A percentile compares a stretch with the other conserved stretches of the same genome.
Evolutionary conservation across 30 jellyfish, hydroid and myxozoan genomes (phyloP).

Genomic region (Turritopsis dohrnii): DNA sequence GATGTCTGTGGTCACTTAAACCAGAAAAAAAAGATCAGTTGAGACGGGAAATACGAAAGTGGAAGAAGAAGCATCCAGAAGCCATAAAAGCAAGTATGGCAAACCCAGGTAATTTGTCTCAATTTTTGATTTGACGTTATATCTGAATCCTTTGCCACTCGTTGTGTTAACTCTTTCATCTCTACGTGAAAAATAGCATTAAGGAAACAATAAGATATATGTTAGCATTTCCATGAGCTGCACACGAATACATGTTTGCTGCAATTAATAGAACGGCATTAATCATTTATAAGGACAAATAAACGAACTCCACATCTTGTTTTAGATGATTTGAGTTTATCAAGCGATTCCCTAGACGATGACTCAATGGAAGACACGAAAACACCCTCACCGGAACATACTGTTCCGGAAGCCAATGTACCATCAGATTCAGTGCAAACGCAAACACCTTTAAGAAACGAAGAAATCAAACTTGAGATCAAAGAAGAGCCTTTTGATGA

Average conservation of each 20-base stretch:
- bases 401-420: conserved; percentile 77
- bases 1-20: conserved; percentile 96
- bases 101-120: conserved; percentile 66
- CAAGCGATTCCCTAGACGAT: conserved; percentile 91
- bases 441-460: conserved; percentile 19
- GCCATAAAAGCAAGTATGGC: conserved; percentile 98
- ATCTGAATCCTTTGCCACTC: neutral
- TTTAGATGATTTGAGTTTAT: conserved; percentile 77
- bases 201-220: neutral
- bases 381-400: conserved; percentile 86
- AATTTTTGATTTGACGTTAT: neutral
- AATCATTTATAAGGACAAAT: too few species aligned
- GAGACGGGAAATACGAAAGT: conserved; percentile 86
- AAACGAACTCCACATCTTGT: too few species aligned
- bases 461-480: conserved; percentile 3
- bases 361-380: conserved; percentile 88
- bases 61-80: conserved; percentile 98
- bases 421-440: conserved; percentile 40
- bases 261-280: too few species aligned
- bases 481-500: conserved; percentile 48
- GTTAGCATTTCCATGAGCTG: neutral
- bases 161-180: neutral
- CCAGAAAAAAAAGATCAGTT: conserved; percentile 94
- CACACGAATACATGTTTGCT: neutral
- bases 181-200: neutral